Evolutionary conservation across 2,888 invertebrate species (phyloP).

Genomic region (Erebia palarica): DNA sequence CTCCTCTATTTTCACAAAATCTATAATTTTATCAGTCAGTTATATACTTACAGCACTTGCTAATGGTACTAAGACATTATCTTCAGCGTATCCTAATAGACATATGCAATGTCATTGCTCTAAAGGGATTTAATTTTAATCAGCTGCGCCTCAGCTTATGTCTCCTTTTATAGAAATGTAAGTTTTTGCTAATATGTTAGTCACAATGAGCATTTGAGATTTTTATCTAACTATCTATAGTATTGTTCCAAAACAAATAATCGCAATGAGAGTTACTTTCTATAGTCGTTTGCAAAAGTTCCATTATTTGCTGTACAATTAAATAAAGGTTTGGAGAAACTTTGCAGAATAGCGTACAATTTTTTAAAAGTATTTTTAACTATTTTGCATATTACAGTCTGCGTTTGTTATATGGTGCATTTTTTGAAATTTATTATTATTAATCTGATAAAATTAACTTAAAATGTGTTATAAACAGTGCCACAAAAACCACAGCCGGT

Average conservation of each 20-base stretch:
- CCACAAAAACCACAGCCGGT: no score
- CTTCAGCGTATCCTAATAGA: not conserved
- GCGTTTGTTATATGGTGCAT: no score
- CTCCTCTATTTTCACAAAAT: not conserved
- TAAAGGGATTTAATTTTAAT: constrained; percentile 13
- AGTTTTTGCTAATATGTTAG: constrained; percentile 17
- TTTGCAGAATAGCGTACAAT: no score
- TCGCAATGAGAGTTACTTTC: constrained; percentile 12
- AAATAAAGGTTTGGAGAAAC: not conserved
- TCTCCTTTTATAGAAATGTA: constrained; percentile 13
- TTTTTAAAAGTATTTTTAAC: no score
- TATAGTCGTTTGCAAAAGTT: not conserved
- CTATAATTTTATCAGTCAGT: not conserved
- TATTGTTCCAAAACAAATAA: constrained; percentile 8
- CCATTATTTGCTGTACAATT: not conserved
- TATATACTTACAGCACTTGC: not conserved
- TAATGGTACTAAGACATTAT: not conserved
- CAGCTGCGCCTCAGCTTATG: not conserved
- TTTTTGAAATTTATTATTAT: no score
- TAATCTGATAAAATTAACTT: no score
- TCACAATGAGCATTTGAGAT: constrained; percentile 8
- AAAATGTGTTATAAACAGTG: no score
- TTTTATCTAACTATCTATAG: constrained; percentile 1
- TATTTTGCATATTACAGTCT: no score
- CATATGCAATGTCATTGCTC: constrained; percentile 2